Percentiles rank a stretch among this genome's conserved stretches.
These are phyloP conservation scores for Mimumesa dahlbomi DNA, from an alignment of 2,888 invertebrate species.

Conservation along the genomic window DNA sequence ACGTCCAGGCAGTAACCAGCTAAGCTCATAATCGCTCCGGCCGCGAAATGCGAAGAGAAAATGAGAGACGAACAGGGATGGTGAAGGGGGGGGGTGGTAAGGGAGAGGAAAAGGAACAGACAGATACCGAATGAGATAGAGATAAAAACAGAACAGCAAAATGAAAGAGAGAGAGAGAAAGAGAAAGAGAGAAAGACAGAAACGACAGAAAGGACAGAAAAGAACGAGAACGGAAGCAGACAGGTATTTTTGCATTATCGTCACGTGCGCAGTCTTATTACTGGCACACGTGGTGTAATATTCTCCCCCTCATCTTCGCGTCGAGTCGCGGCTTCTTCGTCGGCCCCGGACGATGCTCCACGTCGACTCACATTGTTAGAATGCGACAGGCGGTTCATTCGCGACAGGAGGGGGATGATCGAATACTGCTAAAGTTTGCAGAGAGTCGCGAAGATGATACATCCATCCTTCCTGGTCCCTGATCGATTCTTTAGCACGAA, in stretches of 20 bases:
- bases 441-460: conserved; percentile 65
- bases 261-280: conserved; percentile 79
- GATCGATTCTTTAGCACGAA: conserved; percentile 46
- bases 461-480: conserved; percentile 42
- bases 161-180: conserved; percentile 36
- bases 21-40: conserved; percentile 44
- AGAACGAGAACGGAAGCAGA: conserved; percentile 17
- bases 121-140: conserved; percentile 4
- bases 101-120: not conserved
- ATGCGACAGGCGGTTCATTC: conserved; percentile 71
- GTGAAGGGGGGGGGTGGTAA: not conserved
- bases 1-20: conserved; percentile 15
- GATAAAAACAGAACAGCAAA: not conserved
- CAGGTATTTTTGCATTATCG: conserved; percentile 76
- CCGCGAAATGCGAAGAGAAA: conserved; percentile 12
- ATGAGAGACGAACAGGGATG: conserved; percentile 6
- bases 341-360: conserved; percentile 27
- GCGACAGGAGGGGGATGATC: conserved; percentile 67
- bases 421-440: conserved; percentile 73
- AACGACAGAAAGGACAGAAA: conserved; percentile 15
- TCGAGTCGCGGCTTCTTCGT: conserved; percentile 44
- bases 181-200: conserved; percentile 10
- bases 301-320: conserved; percentile 66
- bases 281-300: conserved; percentile 78
- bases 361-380: conserved; percentile 65